Conservation (phyloP, 2,797 vertebrate species). For the Microctenopoma lineatum region DNA sequence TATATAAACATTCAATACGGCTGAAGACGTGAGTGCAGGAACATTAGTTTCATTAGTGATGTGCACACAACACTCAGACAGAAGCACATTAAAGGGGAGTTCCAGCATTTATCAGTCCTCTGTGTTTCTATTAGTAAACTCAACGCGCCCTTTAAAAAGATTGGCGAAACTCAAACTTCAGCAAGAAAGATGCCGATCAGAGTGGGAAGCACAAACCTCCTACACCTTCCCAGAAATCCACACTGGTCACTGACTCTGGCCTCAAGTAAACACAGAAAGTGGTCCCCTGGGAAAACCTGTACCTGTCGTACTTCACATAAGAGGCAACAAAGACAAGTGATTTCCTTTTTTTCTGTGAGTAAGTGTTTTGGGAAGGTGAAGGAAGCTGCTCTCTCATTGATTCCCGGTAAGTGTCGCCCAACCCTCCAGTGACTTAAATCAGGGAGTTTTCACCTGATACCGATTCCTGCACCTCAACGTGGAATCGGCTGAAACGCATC, state of each 20-base stretch:
- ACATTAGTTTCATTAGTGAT: not conserved
- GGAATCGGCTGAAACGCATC: not conserved
- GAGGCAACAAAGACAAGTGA: slow-evolving; percentile 9
- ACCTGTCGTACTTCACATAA: slow-evolving; percentile 5
- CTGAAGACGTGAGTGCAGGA: not conserved
- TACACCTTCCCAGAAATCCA: slow-evolving; percentile 33
- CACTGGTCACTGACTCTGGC: slow-evolving; percentile 20
- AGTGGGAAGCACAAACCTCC: slow-evolving; percentile 2
- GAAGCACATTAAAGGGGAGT: not conserved
- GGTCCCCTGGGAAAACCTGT: slow-evolving; percentile 5
- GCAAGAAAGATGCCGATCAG: not conserved
- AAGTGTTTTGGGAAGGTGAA: slow-evolving; percentile 16
- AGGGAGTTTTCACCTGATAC: not conserved
- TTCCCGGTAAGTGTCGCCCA: not conserved
- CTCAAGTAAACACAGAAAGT: slow-evolving; percentile 11
- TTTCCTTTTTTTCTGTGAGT: not conserved
- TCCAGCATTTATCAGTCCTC: not conserved
- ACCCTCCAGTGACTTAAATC: not conserved
- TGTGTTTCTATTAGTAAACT: not conserved
- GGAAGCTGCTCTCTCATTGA: not conserved
- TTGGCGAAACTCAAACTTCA: slow-evolving; percentile 2
- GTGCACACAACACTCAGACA: not conserved
- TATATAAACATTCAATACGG: not conserved
- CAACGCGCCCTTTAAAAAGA: not conserved
- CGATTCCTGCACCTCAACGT: not conserved